Evolutionary conservation across 2,888 invertebrate genomes (phyloP).

Genomic region (Craniophora ligustri): DNA sequence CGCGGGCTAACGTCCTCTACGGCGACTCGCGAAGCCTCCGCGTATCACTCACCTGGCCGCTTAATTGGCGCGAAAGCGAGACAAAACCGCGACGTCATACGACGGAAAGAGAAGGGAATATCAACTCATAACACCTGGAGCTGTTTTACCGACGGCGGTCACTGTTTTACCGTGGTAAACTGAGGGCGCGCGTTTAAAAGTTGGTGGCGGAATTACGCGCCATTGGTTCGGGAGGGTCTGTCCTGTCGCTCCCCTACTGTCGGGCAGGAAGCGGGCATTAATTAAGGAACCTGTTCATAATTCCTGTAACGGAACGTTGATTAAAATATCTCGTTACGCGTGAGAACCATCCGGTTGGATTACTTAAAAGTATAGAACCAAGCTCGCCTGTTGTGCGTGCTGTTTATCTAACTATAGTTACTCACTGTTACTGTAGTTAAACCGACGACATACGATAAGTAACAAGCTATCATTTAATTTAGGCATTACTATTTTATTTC

Average conservation of each 20-base stretch:
- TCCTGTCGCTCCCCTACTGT: slow-evolving; percentile 54
- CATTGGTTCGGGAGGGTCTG: slow-evolving; percentile 67
- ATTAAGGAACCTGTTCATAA: slow-evolving; percentile 52
- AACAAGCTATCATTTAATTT: too few species aligned
- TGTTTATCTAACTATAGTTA: too few species aligned
- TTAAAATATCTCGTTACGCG: slow-evolving; percentile 42
- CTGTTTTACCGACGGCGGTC: slow-evolving; percentile 67
- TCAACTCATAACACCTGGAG: slow-evolving; percentile 74
- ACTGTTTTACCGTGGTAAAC: slow-evolving; percentile 63
- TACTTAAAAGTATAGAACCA: too few species aligned
- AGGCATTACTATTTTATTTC: too few species aligned
- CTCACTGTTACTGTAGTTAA: too few species aligned
- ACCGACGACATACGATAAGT: too few species aligned
- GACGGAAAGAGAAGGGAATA: slow-evolving; percentile 74
- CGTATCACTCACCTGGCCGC: slow-evolving; percentile 71
- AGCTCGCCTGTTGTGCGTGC: not conserved
- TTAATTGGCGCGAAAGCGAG: slow-evolving; percentile 77
- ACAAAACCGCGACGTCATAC: slow-evolving; percentile 65
- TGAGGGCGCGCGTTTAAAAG: slow-evolving; percentile 69
- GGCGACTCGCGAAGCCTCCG: slow-evolving; percentile 56
- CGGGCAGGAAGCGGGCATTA: slow-evolving; percentile 67
- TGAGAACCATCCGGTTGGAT: slow-evolving; percentile 22
- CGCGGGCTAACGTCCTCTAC: slow-evolving; percentile 82
- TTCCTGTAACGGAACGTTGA: slow-evolving; percentile 49
- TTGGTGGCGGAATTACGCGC: slow-evolving; percentile 81